Evolutionary conservation across 2,888 invertebrate species (phyloP), one percentile per base, ranked within the genome.

Genomic region (Philereme vetulata): DNA sequence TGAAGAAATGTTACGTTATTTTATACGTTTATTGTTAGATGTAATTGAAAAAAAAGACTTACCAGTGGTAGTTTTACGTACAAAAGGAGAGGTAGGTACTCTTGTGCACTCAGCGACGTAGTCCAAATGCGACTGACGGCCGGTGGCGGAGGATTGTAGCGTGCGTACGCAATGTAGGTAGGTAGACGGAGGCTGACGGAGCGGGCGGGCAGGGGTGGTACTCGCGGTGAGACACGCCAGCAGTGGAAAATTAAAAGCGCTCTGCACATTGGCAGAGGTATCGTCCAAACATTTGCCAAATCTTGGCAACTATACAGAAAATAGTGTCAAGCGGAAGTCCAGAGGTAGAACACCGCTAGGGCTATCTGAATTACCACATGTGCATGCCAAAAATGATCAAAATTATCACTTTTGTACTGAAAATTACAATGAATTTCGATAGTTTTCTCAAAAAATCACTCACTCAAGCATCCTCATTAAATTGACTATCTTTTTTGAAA

Each of bases 61-160:
- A 89, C 88, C 83, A 82, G 81, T 75, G 76, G 64, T 76, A 74
- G 67, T 77, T 78, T 80, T 78, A 77, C 76, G 80, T 74, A 72
- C 71, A 67, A 75, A 70, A 72, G 65, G 65, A 68, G 60, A 56
- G 49, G 63, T 63, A 67, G 5, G 36, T 38, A 8, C 65, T 61
- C 64, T 70, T 84, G 88, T 83, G 78, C 85, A 85, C 86, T 75
- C 68, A 72, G 72, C 66, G 68, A 77, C 80, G 76, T 75, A 78
- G 84, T 80, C 81, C 79, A 81, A 80, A 78, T 70, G 77, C 84
- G 84, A 89, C 90, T 90, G 86, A 43, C 43, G 56, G 32, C 9
- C 35, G 36, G 47, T 21, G 47, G 50, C 43, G 32, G 71, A 6
- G 21, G 21, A n/a, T 4, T 4, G 42, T 45, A 68, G 71, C 65